A percentile compares a stretch with the other conserved stretches of the same genome.
phyloP scores from a whole-genome alignment of 2,113 vertebrate genomes.

The Apteryx mantelli region DNA sequence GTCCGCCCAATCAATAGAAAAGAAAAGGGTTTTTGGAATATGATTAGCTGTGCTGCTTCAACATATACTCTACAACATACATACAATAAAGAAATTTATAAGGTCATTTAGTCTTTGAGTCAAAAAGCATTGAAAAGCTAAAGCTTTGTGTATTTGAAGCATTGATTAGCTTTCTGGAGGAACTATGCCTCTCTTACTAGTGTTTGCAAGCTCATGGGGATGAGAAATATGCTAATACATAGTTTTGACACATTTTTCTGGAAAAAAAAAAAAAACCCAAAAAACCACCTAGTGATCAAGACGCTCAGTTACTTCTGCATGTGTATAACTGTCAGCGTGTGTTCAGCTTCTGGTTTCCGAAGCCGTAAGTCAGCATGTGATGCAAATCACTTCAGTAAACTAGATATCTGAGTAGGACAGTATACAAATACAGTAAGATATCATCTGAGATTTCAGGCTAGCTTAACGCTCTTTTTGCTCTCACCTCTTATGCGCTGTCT shows the following conservation, averaged over 20 bases:
- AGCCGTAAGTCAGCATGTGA: not conserved
- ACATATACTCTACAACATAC: not conserved
- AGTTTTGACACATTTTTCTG: not conserved
- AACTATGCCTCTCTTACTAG: not conserved
- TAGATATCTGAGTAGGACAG: not conserved
- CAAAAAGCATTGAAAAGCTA: not conserved
- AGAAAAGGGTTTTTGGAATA: not conserved
- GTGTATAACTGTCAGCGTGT: not conserved
- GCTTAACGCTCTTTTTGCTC: not conserved
- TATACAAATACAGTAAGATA: not conserved
- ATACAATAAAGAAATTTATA: not conserved
- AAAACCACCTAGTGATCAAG: not conserved
- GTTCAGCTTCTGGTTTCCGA: not conserved
- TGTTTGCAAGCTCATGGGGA: accelerated
- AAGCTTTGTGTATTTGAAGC: not conserved
- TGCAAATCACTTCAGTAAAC: not conserved
- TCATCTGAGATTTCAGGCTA: not conserved
- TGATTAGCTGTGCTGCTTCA: not conserved
- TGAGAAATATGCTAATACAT: not conserved
- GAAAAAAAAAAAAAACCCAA: not conserved
- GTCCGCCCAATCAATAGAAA: not conserved
- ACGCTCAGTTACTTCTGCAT: not conserved
- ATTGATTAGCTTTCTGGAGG: not conserved
- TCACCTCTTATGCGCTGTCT: not conserved
- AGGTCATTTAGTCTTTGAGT: not conserved